Evolutionary conservation across 2,888 invertebrate genomes (phyloP).

Genomic region (Clitarchus hookeri): DNA sequence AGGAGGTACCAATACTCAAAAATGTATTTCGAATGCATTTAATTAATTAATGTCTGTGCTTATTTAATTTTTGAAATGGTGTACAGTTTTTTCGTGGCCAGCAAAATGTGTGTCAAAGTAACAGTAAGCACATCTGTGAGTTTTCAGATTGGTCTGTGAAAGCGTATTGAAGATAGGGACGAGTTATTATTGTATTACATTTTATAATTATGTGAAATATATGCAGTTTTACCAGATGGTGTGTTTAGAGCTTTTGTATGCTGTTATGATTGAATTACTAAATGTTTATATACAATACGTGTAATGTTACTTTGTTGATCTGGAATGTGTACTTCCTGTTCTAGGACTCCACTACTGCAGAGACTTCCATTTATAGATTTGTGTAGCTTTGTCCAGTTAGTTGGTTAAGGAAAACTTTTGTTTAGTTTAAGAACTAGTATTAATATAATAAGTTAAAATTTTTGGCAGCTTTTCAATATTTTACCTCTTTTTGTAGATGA

Average conservation of each 20-base stretch:
- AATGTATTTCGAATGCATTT: no score
- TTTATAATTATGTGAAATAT: neutral
- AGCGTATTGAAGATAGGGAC: neutral
- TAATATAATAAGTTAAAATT: neutral
- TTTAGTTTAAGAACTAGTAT: neutral
- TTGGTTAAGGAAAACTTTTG: neutral
- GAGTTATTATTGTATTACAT: neutral
- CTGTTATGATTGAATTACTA: conserved; percentile 4
- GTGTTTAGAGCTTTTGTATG: conserved; percentile 14
- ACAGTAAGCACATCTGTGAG: no score
- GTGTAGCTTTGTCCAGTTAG: neutral
- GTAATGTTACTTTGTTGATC: neutral
- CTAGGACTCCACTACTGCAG: neutral
- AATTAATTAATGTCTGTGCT: no score
- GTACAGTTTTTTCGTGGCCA: no score
- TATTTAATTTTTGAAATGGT: no score
- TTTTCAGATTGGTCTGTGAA: no score
- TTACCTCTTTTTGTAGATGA: neutral
- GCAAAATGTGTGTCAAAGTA: no score
- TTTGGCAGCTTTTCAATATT: neutral
- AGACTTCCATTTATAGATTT: neutral
- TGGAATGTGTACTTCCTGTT: neutral
- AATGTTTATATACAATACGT: neutral
- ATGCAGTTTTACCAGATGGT: neutral
- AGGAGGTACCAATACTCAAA: no score